phyloP scores from a whole-genome alignment of 1,140 invertebrate genomes.

The Alviniconcha marisindica region DNA sequence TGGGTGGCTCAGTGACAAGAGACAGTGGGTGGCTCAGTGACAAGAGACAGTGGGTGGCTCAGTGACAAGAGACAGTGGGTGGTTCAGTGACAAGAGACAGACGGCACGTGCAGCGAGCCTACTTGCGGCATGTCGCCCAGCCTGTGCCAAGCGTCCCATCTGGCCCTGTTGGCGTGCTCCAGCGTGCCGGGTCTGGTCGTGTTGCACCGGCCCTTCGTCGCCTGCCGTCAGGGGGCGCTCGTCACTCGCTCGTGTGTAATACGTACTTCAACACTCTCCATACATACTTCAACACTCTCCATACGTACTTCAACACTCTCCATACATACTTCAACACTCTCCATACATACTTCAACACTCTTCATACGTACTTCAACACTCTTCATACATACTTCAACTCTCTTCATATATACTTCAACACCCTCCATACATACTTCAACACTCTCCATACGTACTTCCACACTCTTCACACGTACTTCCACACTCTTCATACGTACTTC shows the following conservation, averaged over 20 bases:
- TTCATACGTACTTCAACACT: neutral
- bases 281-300: neutral
- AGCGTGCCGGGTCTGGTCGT: constrained; percentile 79
- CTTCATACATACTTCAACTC: neutral
- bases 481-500: too few relatives aligned
- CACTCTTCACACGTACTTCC: too few relatives aligned
- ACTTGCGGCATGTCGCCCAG: constrained; percentile 77
- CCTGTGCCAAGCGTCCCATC: constrained; percentile 82
- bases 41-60: too few relatives aligned
- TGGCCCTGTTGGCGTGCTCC: constrained; percentile 81
- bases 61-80: too few relatives aligned
- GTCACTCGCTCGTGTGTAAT: too few relatives aligned
- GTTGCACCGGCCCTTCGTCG: constrained; percentile 79
- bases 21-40: too few relatives aligned
- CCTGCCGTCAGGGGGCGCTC: too few relatives aligned
- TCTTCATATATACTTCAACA: neutral
- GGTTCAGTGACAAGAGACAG: neutral
- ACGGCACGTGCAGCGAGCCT: neutral
- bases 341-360: neutral
- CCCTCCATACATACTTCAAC: too few relatives aligned
- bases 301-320: neutral
- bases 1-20: too few relatives aligned
- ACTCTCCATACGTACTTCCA: too few relatives aligned
- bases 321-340: neutral
- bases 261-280: too few relatives aligned